Conservation (phyloP, 2,113 vertebrate genomes). For the Carassius auratus region DNA sequence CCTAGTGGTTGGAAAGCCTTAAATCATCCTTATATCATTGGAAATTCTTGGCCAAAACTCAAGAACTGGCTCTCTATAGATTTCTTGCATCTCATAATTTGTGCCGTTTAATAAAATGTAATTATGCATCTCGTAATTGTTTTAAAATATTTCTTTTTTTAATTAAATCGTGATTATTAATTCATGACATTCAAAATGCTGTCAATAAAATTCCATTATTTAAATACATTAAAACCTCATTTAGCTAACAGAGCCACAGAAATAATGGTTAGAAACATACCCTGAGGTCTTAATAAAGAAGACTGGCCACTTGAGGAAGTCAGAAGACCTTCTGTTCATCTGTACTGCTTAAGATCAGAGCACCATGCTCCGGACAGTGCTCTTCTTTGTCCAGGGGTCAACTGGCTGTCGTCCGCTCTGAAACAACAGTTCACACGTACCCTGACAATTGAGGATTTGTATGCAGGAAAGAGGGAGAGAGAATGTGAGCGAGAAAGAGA, state of each 20-base stretch:
- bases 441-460: conserved; percentile 72
- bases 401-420: conserved; percentile 66
- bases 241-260: not conserved
- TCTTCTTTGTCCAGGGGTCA: conserved; percentile 66
- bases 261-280: not conserved
- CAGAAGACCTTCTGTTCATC: conserved; percentile 62
- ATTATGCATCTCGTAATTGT: not conserved
- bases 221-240: not conserved
- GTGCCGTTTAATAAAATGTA: no score
- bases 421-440: conserved; percentile 69
- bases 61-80: not conserved
- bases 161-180: not conserved
- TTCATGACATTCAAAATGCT: not conserved
- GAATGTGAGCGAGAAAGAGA: conserved; percentile 44
- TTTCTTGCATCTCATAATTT: not conserved
- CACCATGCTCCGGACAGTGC: conserved; percentile 54
- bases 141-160: not conserved
- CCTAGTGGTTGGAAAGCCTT: not conserved
- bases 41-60: not conserved
- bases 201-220: not conserved
- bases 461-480: conserved; percentile 47
- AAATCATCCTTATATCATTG: not conserved
- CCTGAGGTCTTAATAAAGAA: conserved; percentile 47
- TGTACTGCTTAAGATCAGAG: conserved; percentile 62
- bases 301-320: conserved; percentile 66